phyloP scores from a whole-genome alignment of 2,113 vertebrate species.

The Siniperca knerii region DNA sequence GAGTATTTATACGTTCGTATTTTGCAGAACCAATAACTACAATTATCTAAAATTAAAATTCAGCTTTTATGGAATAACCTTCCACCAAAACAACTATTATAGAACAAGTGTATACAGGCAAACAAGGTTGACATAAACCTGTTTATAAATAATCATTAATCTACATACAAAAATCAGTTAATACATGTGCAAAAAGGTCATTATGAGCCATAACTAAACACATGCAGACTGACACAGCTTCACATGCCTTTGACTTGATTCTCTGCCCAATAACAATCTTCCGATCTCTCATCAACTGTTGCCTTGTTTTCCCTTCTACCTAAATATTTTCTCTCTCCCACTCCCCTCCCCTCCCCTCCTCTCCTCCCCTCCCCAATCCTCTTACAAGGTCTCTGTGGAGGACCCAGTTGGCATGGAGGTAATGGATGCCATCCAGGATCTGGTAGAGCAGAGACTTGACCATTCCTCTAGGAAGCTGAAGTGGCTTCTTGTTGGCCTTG shows the following conservation, averaged over 20 bases:
- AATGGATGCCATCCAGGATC: slow-evolving; percentile 99
- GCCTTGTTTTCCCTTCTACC: slow-evolving; percentile 28
- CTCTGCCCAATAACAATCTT: slow-evolving; percentile 2
- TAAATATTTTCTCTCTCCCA: slow-evolving; percentile 25
- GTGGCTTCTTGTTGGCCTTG: slow-evolving; percentile 99
- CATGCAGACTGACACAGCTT: slow-evolving; percentile 2
- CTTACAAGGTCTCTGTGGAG: slow-evolving; percentile 99
- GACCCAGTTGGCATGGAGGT: slow-evolving; percentile 99
- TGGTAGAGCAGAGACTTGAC: slow-evolving; percentile 99
- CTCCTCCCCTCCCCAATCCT: slow-evolving; percentile 39
- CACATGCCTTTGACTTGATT: not conserved
- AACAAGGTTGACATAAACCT: not conserved
- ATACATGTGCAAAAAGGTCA: not conserved
- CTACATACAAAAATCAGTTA: not conserved
- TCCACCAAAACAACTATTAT: slow-evolving; percentile 6
- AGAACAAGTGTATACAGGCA: not conserved
- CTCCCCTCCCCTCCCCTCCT: not conserved
- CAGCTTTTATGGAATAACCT: not conserved
- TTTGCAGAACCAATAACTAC: not conserved
- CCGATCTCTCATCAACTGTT: slow-evolving; percentile 30
- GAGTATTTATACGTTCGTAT: not conserved
- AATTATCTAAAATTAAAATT: not conserved
- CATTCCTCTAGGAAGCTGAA: slow-evolving; percentile 99
- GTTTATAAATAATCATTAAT: not conserved
- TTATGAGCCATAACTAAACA: slow-evolving; percentile 13